Conservation (phyloP, 2,113 vertebrate species). For the Prunella himalayana region DNA sequence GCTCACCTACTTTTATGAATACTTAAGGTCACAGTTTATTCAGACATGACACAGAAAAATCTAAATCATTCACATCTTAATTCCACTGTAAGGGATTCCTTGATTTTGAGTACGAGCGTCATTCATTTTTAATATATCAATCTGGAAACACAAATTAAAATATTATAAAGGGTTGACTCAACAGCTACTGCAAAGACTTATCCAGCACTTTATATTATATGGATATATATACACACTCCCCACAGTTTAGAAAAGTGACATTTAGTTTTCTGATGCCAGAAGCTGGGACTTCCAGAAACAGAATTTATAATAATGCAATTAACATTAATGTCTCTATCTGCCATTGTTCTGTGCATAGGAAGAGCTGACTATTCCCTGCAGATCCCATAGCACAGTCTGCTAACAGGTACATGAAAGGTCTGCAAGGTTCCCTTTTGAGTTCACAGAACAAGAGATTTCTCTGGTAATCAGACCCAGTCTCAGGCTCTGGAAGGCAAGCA, state of each 20-base stretch:
- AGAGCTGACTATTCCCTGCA: background rate
- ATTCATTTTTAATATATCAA: slow-evolving; percentile 44
- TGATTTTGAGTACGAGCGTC: slow-evolving; percentile 21
- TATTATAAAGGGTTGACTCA: background rate
- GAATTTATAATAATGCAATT: background rate
- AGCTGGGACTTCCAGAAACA: background rate
- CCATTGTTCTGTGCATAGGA: background rate
- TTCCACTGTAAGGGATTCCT: slow-evolving; percentile 28
- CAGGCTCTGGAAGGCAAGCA: background rate
- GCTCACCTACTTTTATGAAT: background rate
- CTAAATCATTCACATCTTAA: slow-evolving; percentile 7
- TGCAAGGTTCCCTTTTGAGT: background rate
- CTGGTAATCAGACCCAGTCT: background rate
- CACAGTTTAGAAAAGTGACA: background rate
- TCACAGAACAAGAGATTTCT: background rate
- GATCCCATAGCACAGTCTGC: background rate
- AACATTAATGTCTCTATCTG: background rate
- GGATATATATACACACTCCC: background rate
- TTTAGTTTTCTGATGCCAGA: background rate
- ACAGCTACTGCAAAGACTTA: slow-evolving; percentile 15
- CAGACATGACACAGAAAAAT: background rate
- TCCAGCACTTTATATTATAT: background rate
- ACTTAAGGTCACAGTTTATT: background rate
- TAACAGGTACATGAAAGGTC: background rate
- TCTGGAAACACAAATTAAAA: slow-evolving; percentile 35